A percentile compares a stretch with the other conserved stretches of the same genome.
Evolutionary conservation across 1,140 invertebrate genomes (phyloP).

Genomic region (Pogonognathellus flavescens): DNA sequence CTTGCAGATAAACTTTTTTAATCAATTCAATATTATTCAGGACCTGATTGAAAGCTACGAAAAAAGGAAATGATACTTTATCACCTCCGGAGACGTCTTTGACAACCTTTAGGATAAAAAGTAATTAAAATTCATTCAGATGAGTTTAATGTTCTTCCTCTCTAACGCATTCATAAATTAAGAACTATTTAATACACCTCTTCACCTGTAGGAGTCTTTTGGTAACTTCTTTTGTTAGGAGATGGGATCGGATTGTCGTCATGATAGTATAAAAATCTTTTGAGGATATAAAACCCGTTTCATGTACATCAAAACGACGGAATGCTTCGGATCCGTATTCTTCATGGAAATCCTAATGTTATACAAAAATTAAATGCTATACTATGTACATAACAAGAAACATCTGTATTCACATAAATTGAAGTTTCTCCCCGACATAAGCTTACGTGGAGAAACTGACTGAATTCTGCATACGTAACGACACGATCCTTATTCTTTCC

Average conservation of each 20-base stretch:
- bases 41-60: conserved; percentile 57
- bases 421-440: conserved; percentile 65
- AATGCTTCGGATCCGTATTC: conserved; percentile 91
- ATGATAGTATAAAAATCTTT: conserved; percentile 57
- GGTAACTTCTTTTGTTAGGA: conserved; percentile 52
- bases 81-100: conserved; percentile 21
- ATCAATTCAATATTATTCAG: conserved; percentile 56
- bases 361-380: background rate
- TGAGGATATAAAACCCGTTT: conserved; percentile 53
- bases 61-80: conserved; percentile 59
- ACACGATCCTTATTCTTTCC: conserved; percentile 92
- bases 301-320: conserved; percentile 28
- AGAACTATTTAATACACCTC: background rate
- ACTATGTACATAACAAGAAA: too few species aligned
- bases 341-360: conserved; percentile 94
- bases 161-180: background rate
- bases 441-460: conserved; percentile 93
- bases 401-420: too few species aligned
- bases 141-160: background rate
- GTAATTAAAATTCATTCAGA: background rate
- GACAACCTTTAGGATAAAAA: conserved; percentile 22
- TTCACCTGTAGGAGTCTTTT: conserved; percentile 38
- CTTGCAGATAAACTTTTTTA: conserved; percentile 60
- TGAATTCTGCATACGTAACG: conserved; percentile 95
- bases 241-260: conserved; percentile 59